A percentile compares a stretch with the other conserved stretches of the same genome.
These are phyloP conservation scores for Chrysina gloriosa DNA, from an alignment of 2,888 invertebrate genomes.

Conservation along the genomic window DNA sequence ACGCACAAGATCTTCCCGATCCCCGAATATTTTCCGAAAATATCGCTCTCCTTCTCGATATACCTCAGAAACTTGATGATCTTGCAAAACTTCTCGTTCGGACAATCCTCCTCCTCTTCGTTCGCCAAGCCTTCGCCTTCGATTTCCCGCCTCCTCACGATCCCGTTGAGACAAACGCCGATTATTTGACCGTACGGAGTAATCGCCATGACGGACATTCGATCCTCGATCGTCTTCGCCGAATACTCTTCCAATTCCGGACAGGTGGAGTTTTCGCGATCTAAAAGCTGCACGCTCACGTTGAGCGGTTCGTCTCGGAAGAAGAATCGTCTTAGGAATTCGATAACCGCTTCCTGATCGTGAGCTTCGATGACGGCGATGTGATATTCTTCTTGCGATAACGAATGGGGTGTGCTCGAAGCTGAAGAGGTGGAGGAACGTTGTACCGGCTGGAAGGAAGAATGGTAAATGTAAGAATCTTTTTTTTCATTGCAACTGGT, in stretches of 20 bases:
- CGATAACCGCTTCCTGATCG: constrained; percentile 67
- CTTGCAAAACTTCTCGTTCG: constrained; percentile 73
- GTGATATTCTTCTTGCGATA: constrained; percentile 58
- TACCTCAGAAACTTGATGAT: constrained; percentile 72
- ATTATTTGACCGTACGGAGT: constrained; percentile 69
- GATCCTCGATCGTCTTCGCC: constrained; percentile 68
- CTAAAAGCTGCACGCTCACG: constrained; percentile 71
- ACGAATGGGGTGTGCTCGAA: constrained; percentile 56
- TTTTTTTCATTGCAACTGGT: too few relatives aligned
- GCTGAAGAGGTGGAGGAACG: constrained; percentile 57
- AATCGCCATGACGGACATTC: constrained; percentile 73
- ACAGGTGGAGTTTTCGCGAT: constrained; percentile 71
- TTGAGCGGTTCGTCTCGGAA: constrained; percentile 81
- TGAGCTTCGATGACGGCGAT: constrained; percentile 64
- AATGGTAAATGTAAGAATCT: background rate
- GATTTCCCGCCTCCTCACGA: constrained; percentile 60
- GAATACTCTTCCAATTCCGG: constrained; percentile 75
- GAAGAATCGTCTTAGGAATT: constrained; percentile 72
- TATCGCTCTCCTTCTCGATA: constrained; percentile 69
- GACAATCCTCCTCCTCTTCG: constrained; percentile 66
- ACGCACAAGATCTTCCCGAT: constrained; percentile 70
- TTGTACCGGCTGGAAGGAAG: constrained; percentile 46
- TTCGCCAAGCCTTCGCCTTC: constrained; percentile 63
- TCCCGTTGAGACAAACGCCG: constrained; percentile 62
- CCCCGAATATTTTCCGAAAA: constrained; percentile 70